Percentiles rank a stretch among this genome's conserved stretches.
phyloP scores from a whole-genome alignment of 2,113 vertebrate species.

The Isichthys henryi region DNA sequence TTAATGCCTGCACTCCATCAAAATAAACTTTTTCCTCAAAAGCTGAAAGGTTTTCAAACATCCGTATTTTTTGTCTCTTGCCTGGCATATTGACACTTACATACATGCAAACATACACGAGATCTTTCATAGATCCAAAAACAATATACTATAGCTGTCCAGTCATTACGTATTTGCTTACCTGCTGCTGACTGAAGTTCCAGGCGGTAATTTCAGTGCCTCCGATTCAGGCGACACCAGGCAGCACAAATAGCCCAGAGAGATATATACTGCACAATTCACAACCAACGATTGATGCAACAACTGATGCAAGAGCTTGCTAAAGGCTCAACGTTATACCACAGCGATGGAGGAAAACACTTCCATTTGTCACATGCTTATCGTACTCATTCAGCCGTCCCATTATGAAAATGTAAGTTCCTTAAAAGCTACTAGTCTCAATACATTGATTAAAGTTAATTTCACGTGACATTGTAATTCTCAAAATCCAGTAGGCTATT shows the following conservation, averaged over 20 bases:
- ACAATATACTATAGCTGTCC: neutral
- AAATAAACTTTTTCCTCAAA: neutral
- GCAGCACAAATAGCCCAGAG: neutral
- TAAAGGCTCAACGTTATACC: conserved; percentile 3
- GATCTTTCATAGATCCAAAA: neutral
- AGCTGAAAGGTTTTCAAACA: neutral
- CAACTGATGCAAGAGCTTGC: neutral
- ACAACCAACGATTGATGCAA: neutral
- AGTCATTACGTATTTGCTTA: neutral
- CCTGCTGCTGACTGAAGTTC: neutral
- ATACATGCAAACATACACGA: neutral
- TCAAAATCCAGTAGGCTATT: neutral
- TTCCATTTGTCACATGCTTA: neutral
- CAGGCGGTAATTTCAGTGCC: neutral
- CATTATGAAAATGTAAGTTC: conserved; percentile 11
- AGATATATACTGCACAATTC: neutral
- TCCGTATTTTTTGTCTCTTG: neutral
- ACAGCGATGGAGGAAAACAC: neutral
- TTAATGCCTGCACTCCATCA: neutral
- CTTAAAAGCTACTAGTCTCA: neutral
- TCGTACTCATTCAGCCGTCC: neutral
- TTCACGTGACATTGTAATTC: neutral
- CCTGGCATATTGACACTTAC: neutral
- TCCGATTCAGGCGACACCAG: neutral
- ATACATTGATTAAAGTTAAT: neutral